Conservation (phyloP, 2,888 invertebrate species). For the Lasioglossum zephyrum region DNA sequence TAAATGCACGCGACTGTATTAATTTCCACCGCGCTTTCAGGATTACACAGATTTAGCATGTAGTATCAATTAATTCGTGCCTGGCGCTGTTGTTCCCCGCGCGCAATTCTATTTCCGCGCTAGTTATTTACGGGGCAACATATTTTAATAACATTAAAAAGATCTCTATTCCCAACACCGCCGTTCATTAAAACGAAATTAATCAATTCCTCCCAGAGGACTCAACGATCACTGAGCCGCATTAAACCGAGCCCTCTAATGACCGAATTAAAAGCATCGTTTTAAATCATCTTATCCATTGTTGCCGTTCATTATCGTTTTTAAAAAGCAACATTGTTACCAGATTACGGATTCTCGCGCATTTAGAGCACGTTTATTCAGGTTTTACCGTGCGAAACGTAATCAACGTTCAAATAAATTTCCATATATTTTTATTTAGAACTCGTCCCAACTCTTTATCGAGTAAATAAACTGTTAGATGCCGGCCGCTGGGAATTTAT, state of each 20-base stretch:
- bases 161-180: slow-evolving; percentile 23
- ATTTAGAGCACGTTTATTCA: neutral
- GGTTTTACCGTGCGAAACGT: neutral
- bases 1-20: neutral
- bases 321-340: neutral
- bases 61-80: slow-evolving; percentile 5
- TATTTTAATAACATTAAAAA: slow-evolving; percentile 28
- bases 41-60: neutral
- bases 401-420: neutral
- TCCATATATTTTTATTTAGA: neutral
- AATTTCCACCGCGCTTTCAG: neutral
- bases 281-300: neutral
- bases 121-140: slow-evolving; percentile 19
- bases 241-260: neutral
- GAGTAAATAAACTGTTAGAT: neutral
- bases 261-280: neutral
- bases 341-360: neutral
- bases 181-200: slow-evolving; percentile 12
- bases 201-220: slow-evolving; percentile 5
- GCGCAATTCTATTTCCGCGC: neutral
- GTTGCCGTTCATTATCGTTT: neutral
- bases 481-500: neutral
- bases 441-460: neutral
- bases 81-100: neutral
- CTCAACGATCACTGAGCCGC: neutral